Percentiles rank a stretch among this genome's conserved stretches.
Evolutionary conservation across 2,797 vertebrate species (phyloP).

Genomic region (Adelosebastes latens): DNA sequence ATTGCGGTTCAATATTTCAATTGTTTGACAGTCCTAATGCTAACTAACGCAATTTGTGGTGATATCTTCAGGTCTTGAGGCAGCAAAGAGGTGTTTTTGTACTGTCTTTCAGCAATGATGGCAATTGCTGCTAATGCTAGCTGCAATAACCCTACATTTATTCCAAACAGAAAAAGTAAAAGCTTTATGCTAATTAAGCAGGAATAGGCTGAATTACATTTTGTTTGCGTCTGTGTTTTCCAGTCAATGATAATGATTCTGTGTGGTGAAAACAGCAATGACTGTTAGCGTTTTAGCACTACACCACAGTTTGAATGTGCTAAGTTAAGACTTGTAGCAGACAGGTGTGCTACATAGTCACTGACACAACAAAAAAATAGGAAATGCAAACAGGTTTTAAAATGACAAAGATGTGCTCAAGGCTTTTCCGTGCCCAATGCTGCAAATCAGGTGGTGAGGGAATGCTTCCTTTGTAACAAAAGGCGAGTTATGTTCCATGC

Average conservation of each 20-base stretch:
- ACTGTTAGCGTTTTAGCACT: background rate
- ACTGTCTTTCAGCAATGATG: background rate
- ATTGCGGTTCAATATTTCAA: no score
- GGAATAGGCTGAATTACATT: background rate
- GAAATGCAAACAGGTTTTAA: conserved; percentile 23
- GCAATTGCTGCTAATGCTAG: background rate
- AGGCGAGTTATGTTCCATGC: conserved; percentile 30
- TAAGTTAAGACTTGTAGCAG: background rate
- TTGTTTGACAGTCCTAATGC: no score
- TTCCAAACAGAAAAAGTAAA: conserved; percentile 5
- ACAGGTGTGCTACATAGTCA: background rate
- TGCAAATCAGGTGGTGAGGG: conserved; percentile 33
- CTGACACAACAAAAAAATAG: conserved; percentile 10
- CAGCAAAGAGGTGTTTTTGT: background rate
- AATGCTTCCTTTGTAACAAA: conserved; percentile 36
- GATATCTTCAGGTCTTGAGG: background rate
- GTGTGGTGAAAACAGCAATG: background rate
- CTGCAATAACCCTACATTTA: background rate
- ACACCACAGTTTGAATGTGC: background rate
- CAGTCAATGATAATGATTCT: background rate
- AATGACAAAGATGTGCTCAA: conserved; percentile 26
- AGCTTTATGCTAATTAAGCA: background rate
- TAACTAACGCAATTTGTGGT: background rate
- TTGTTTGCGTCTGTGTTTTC: background rate
- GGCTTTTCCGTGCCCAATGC: conserved; percentile 14